A percentile compares a stretch with the other conserved stretches of the same genome.
These are phyloP conservation scores for Bellardia pandia DNA, from an alignment of 2,888 invertebrate species.

Conservation along the genomic window DNA sequence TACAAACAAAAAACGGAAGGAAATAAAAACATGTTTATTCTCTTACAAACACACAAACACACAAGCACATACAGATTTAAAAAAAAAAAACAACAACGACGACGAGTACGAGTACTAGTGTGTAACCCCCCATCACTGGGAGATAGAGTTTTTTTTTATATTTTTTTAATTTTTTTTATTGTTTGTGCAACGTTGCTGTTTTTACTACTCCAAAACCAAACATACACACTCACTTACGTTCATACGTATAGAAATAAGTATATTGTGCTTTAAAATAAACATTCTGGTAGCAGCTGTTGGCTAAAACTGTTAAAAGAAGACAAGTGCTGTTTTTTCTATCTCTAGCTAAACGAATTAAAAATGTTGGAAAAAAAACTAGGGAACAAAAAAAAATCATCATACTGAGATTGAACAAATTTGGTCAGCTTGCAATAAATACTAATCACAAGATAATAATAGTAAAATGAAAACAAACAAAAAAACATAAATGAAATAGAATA, in stretches of 20 bases:
- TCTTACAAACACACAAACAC: slow-evolving; percentile 1
- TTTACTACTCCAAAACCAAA: slow-evolving; percentile 1
- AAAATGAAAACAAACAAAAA: not conserved
- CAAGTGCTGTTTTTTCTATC: slow-evolving; percentile 7
- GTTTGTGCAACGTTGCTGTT: slow-evolving; percentile 31
- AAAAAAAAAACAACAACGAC: not conserved
- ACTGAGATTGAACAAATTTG: slow-evolving; percentile 64
- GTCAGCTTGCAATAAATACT: slow-evolving; percentile 60
- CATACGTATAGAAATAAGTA: not conserved
- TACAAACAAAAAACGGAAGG: slow-evolving; percentile 44
- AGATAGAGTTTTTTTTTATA: slow-evolving; percentile 25
- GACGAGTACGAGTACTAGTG: not conserved
- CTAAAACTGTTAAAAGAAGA: slow-evolving; percentile 57
- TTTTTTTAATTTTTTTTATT: not conserved
- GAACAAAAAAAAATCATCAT: slow-evolving; percentile 2
- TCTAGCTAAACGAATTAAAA: slow-evolving; percentile 58
- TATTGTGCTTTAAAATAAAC: slow-evolving; percentile 40
- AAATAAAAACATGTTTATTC: slow-evolving; percentile 43
- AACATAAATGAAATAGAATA: not conserved
- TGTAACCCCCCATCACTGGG: not conserved
- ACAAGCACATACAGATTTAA: not conserved
- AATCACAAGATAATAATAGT: slow-evolving; percentile 30
- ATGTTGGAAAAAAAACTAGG: slow-evolving; percentile 17
- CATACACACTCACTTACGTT: not conserved
- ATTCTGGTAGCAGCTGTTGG: slow-evolving; percentile 62